Evolutionary conservation across 2,797 vertebrate species (phyloP).

Genomic region (Spheniscus humboldti): DNA sequence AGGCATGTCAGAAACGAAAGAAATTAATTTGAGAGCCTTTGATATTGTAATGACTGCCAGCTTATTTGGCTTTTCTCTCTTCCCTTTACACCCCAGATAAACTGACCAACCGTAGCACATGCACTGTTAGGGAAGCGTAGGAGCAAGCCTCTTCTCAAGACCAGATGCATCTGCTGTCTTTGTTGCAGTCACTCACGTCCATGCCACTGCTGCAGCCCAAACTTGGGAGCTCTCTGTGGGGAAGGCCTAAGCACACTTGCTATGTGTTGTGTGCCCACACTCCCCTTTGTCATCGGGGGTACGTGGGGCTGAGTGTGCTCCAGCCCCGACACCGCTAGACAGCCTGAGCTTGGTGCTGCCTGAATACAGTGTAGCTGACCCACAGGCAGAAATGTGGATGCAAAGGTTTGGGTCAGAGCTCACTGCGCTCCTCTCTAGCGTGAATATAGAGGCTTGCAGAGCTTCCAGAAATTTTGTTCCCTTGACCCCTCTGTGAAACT

Average conservation of each 20-base stretch:
- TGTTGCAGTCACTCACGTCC: background rate
- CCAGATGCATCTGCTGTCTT: background rate
- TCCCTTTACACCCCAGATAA: background rate
- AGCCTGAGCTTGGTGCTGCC: background rate
- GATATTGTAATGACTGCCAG: background rate
- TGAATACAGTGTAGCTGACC: too few relatives aligned
- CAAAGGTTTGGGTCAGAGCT: background rate
- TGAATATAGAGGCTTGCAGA: background rate
- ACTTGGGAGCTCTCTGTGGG: background rate
- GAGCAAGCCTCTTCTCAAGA: background rate
- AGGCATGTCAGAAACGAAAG: background rate
- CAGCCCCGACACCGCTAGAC: fast-evolving
- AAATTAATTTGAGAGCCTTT: background rate
- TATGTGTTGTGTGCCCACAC: fast-evolving
- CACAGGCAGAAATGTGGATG: background rate
- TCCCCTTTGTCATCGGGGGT: fast-evolving
- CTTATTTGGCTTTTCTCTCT: background rate
- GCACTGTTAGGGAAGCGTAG: background rate
- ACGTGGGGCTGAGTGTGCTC: background rate
- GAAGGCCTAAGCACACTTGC: background rate
- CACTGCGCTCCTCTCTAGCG: fast-evolving
- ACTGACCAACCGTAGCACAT: fast-evolving
- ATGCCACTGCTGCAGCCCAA: fast-evolving
- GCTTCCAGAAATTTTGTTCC: background rate
- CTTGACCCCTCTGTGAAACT: background rate